phyloP scores from a whole-genome alignment of 37 sponge, comb jelly and placozoan species.

The Axinella damicornis region DNA sequence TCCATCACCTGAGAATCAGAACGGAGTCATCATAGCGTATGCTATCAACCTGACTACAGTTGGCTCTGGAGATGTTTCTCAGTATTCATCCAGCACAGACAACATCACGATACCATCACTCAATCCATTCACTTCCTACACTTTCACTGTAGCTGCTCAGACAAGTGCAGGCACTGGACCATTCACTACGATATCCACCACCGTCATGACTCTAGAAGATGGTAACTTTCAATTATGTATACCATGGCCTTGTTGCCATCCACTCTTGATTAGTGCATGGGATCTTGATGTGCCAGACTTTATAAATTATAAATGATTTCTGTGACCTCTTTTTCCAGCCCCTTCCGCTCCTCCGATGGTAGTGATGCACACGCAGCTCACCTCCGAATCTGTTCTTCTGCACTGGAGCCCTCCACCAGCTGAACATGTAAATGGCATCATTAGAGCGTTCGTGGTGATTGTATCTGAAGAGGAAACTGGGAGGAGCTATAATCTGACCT shows the following conservation, averaged over 20 bases:
- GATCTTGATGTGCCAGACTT: too few relatives aligned
- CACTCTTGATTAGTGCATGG: too few relatives aligned
- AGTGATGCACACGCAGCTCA: neutral
- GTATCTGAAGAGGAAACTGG: constrained; percentile 32
- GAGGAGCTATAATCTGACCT: too few relatives aligned
- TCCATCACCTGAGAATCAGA: constrained; percentile 15
- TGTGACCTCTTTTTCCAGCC: constrained; percentile 13
- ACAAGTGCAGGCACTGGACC: constrained; percentile 29
- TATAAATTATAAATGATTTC: too few relatives aligned
- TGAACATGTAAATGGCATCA: constrained; percentile 36
- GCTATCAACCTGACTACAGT: neutral
- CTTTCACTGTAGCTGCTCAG: constrained; percentile 2
- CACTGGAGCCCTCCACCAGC: constrained; percentile 27
- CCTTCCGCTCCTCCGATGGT: constrained; percentile 49
- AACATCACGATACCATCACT: constrained; percentile 2
- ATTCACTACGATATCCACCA: neutral
- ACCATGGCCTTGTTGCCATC: too few relatives aligned
- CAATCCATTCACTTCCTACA: constrained; percentile 7
- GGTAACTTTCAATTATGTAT: too few relatives aligned
- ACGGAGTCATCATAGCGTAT: constrained; percentile 51
- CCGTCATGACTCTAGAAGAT: constrained; percentile 40
- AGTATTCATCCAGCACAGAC: neutral
- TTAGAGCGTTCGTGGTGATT: constrained; percentile 6
- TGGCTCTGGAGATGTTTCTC: neutral
- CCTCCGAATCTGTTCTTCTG: neutral